Conservation (phyloP, 2,113 vertebrate species). For the Melospiza melodia region DNA sequence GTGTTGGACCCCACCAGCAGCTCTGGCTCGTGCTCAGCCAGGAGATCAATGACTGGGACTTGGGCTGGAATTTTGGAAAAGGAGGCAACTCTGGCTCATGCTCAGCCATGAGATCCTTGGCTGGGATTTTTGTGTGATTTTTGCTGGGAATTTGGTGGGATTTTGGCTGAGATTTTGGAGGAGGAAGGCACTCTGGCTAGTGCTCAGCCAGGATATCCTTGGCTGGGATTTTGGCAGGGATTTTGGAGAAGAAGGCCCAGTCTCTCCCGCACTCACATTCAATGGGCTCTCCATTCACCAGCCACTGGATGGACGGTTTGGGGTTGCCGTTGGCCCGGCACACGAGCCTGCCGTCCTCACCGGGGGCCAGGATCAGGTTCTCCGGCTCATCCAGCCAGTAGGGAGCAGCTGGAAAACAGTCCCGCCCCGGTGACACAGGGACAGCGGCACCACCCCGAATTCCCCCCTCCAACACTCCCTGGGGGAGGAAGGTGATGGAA, state of each 20-base stretch:
- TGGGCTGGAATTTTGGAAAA: not conserved
- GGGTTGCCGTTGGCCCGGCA: constrained; percentile 94
- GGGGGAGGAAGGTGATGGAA: fast-evolving
- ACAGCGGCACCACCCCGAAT: not conserved
- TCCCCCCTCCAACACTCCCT: not conserved
- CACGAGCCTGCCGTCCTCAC: constrained; percentile 88
- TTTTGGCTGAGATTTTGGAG: not conserved
- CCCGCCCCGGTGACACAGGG: fast-evolving
- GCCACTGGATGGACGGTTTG: constrained; percentile 92
- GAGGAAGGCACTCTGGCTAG: fast-evolving
- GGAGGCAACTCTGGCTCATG: fast-evolving
- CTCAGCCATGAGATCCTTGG: not conserved
- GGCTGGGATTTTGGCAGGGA: not conserved
- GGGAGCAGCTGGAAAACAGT: constrained; percentile 85
- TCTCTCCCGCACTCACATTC: constrained; percentile 74
- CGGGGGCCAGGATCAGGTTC: constrained; percentile 90
- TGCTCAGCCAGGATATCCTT: no score
- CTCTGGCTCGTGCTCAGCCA: fast-evolving
- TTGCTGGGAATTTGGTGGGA: not conserved
- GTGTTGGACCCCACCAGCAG: not conserved
- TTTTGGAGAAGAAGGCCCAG: not conserved
- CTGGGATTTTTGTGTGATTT: not conserved
- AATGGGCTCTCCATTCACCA: constrained; percentile 88
- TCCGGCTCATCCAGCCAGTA: constrained; percentile 94
- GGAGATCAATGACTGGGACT: not conserved